Base-by-base conservation (phyloP, 1,140 invertebrate species). In the Cheumatopsyche charites region DNA sequence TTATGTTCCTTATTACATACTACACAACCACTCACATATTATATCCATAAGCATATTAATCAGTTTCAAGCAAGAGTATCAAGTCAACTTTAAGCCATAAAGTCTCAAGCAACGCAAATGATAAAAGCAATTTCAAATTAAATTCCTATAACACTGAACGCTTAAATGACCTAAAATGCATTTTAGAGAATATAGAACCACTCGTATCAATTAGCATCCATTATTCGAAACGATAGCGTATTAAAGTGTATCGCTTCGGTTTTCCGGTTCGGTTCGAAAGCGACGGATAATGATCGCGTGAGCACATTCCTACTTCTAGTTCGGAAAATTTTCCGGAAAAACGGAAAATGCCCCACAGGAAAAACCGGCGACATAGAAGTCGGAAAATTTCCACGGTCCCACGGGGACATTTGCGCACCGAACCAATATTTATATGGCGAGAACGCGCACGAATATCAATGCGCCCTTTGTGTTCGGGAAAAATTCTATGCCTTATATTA, bases 351-450 rank as follows among this genome's bases (percentile, higher is more conserved):
- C 47, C 62, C 41, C 1, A 36, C 29, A 36, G 29, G 29, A 36
- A 36, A n/a, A 65, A 52, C n/a, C 45, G 41, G 65, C 36, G 49
- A 55, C n/a, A 25, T 7, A 55, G 55, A 58, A 68, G 47, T 21
- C 29, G 42, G 26, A 68, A 52, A 25, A 45, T 66, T 66, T 68
- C 26, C 47, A 55, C 4, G 13, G 7, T 25, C 65, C 26, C 66
- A 7, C 17, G 26, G 45, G 66, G n/a, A 42, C 66, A 12, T 25
- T 52, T 41, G 42, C 43, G 45, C 19, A 45, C 63, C 21, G 63
- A 47, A 45, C 63, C 63, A 66, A 68, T 68, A 68, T 68, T 68
- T 68, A 68, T 68, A 68, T 58, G 45, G 45, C 36, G 4, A 1
- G 66, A 26, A 12, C 23, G 66, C 45, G 13, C 15, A 12, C 23